Evolutionary conservation across 2,888 invertebrate species (phyloP).

Genomic region (Agrochola litura): DNA sequence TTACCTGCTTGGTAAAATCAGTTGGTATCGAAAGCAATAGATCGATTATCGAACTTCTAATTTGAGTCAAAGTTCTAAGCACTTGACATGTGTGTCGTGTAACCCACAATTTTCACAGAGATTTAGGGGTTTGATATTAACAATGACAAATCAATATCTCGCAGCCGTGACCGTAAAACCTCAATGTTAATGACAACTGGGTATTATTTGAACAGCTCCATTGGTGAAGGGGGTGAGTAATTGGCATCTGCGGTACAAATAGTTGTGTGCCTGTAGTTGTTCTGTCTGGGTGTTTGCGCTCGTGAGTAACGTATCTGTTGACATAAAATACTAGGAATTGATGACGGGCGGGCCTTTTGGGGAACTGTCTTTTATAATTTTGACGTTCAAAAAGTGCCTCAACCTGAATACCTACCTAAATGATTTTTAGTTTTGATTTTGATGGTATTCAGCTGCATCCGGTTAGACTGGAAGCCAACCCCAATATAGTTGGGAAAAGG

Average conservation of each 20-base stretch:
- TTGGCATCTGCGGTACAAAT: slow-evolving; percentile 21
- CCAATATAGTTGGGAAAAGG: no score
- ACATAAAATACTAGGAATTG: neutral
- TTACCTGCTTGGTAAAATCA: neutral
- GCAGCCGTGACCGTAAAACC: slow-evolving; percentile 11
- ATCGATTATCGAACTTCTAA: neutral
- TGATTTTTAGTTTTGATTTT: neutral
- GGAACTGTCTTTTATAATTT: no score
- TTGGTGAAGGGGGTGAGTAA: slow-evolving; percentile 19
- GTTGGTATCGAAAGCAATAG: neutral
- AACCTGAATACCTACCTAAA: neutral
- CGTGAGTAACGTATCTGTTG: neutral
- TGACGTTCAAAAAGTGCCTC: neutral
- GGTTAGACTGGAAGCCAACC: no score
- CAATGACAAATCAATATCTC: slow-evolving; percentile 32
- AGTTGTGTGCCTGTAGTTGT: slow-evolving; percentile 1
- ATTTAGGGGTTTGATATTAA: slow-evolving; percentile 5
- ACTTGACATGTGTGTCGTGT: neutral
- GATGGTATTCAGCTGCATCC: no score
- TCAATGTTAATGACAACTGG: slow-evolving; percentile 30
- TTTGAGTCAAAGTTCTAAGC: neutral
- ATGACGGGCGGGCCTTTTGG: neutral
- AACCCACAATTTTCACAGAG: neutral
- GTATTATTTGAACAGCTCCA: slow-evolving; percentile 16
- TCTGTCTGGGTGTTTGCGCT: neutral